Conservation (phyloP, 1,140 invertebrate genomes). For the Aphelinus atriplicis region DNA sequence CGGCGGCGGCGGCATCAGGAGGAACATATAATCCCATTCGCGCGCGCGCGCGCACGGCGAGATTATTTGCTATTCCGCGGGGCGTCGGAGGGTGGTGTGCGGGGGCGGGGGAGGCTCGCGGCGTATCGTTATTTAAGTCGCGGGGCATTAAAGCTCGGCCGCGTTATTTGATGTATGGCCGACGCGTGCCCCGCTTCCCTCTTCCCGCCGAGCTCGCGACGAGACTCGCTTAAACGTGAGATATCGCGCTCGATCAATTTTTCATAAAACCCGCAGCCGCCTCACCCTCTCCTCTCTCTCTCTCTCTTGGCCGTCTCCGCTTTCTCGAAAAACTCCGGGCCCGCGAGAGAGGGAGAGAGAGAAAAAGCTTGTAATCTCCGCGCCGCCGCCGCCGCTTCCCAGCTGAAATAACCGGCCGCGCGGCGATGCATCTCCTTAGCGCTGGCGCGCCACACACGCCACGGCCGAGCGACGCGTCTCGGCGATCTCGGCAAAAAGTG, state of each 20-base stretch:
- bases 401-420: constrained; percentile 26
- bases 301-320: constrained; percentile 6
- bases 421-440: neutral
- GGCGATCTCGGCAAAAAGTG: too few relatives aligned
- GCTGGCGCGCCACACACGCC: too few relatives aligned
- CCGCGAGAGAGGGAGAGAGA: neutral
- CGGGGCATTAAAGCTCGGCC: constrained; percentile 61
- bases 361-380: constrained; percentile 32
- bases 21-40: constrained; percentile 1
- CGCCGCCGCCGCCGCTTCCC: constrained; percentile 12
- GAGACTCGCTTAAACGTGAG: constrained; percentile 62
- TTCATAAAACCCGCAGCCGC: constrained; percentile 57
- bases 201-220: constrained; percentile 27
- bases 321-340: constrained; percentile 9
- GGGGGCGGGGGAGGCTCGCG: constrained; percentile 25
- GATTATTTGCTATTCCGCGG: constrained; percentile 64
- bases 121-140: constrained; percentile 67
- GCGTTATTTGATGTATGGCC: constrained; percentile 62
- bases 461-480: too few relatives aligned
- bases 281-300: constrained; percentile 35
- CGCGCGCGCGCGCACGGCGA: constrained; percentile 38
- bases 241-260: constrained; percentile 67
- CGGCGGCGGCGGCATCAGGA: too few relatives aligned
- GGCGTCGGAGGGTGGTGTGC: constrained; percentile 39
- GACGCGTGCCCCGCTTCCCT: constrained; percentile 63